Evolutionary conservation across 2,113 vertebrate genomes (phyloP).

Genomic region (Ctenomys sociabilis): DNA sequence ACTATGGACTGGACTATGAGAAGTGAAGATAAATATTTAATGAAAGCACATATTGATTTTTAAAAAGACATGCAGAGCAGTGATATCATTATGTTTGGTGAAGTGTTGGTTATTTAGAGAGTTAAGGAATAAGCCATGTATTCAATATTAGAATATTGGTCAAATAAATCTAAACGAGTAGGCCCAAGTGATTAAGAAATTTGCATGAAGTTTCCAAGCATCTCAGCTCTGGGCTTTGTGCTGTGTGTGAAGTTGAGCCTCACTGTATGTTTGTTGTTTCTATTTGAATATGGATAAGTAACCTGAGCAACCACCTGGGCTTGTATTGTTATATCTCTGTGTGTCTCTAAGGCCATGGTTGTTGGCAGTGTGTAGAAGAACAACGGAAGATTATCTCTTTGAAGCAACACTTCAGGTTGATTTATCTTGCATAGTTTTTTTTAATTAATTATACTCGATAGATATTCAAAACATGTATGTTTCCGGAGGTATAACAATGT

Average conservation of each 20-base stretch:
- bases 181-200: background rate
- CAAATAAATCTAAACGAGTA: background rate
- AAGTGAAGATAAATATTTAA: background rate
- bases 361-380: too few species aligned
- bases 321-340: background rate
- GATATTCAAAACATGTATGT: background rate
- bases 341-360: background rate
- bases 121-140: background rate
- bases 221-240: rapidly evolving
- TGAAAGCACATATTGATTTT: background rate
- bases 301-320: background rate
- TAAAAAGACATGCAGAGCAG: background rate
- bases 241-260: background rate
- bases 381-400: background rate
- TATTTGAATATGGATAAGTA: background rate
- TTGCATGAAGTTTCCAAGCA: background rate
- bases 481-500: background rate
- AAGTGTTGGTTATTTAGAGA: background rate
- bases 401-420: background rate
- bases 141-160: background rate
- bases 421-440: background rate
- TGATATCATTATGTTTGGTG: background rate
- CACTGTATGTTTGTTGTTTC: background rate
- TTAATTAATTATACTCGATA: background rate
- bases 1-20: background rate